Evolutionary conservation across 2,888 invertebrate genomes (phyloP).

Genomic region (Calliopum simillimum): DNA sequence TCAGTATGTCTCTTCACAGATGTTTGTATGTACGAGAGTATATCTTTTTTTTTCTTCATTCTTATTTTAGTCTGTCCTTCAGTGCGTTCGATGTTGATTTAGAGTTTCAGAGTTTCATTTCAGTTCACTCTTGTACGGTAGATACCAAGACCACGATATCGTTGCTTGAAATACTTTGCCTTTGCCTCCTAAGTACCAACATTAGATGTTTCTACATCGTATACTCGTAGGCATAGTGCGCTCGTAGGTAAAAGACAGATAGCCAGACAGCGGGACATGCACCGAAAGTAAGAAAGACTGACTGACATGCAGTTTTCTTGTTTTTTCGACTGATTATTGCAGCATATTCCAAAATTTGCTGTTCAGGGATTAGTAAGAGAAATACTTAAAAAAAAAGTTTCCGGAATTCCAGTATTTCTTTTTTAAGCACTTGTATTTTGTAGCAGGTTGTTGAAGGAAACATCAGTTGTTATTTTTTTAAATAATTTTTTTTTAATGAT

Average conservation of each 20-base stretch:
- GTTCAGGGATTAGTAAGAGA: too few relatives aligned
- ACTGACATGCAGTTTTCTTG: neutral
- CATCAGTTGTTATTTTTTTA: too few relatives aligned
- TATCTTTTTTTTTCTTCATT: neutral
- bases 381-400: too few relatives aligned
- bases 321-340: too few relatives aligned
- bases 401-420: too few relatives aligned
- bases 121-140: slow-evolving; percentile 24
- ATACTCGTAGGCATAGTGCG: slow-evolving; percentile 9
- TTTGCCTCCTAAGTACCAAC: slow-evolving; percentile 21
- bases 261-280: neutral
- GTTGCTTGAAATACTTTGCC: slow-evolving; percentile 25
- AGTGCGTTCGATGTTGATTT: slow-evolving; percentile 32
- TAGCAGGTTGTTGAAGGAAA: too few relatives aligned
- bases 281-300: neutral
- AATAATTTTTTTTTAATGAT: too few relatives aligned
- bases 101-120: slow-evolving; percentile 33
- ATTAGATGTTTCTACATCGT: slow-evolving; percentile 33
- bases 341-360: too few relatives aligned
- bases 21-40: slow-evolving; percentile 1
- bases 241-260: slow-evolving; percentile 1
- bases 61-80: slow-evolving; percentile 20
- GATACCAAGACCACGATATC: neutral
- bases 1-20: neutral
- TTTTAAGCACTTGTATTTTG: too few relatives aligned